Evolutionary conservation across 2,888 invertebrate species (phyloP).

Genomic region (Cantharis nigra): DNA sequence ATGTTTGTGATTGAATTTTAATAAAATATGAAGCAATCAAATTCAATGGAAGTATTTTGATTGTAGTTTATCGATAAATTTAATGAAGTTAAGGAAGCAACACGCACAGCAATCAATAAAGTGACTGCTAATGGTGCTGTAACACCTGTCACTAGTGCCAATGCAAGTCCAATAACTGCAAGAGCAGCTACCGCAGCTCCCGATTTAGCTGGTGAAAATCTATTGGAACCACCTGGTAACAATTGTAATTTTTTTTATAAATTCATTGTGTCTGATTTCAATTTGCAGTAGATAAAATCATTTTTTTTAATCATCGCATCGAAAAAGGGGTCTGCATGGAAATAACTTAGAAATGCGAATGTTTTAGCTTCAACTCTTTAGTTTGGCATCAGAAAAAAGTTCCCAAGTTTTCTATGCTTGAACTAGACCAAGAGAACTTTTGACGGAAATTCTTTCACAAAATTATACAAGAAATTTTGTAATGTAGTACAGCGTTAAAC

Average conservation of each 20-base stretch:
- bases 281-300: neutral
- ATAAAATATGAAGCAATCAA: neutral
- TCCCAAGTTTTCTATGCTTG: too few species aligned
- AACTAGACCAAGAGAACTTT: too few species aligned
- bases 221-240: constrained; percentile 57
- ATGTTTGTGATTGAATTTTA: neutral
- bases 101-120: constrained; percentile 72
- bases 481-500: too few species aligned
- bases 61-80: constrained; percentile 95
- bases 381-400: too few species aligned
- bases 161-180: constrained; percentile 82
- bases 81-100: constrained; percentile 96
- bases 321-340: too few species aligned
- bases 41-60: neutral
- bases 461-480: too few species aligned
- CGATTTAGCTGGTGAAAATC: constrained; percentile 53
- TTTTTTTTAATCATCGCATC: neutral
- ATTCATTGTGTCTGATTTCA: neutral
- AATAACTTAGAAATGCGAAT: too few species aligned
- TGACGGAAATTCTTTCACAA: too few species aligned
- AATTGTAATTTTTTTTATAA: neutral
- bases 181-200: constrained; percentile 64
- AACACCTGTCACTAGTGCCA: constrained; percentile 85
- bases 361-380: too few species aligned
- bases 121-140: constrained; percentile 69